Evolutionary conservation across 1,140 invertebrate genomes (phyloP).

Genomic region (Neotoxoptera formosana): DNA sequence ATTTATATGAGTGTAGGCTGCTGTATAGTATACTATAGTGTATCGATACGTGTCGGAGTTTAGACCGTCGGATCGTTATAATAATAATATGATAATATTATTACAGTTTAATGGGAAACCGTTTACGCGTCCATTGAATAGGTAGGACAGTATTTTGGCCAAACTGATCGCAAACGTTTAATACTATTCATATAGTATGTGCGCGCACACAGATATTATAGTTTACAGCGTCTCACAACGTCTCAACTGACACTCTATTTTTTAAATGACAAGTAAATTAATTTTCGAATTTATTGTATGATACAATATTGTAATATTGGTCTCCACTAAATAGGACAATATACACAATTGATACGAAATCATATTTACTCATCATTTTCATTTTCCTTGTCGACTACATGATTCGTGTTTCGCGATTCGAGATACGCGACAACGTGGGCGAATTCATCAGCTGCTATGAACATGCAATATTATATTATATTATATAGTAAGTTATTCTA

Average conservation of each 20-base stretch:
- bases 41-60: background rate
- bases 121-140: background rate
- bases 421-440: background rate
- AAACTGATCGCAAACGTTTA: background rate
- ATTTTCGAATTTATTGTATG: background rate
- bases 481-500: too few relatives aligned
- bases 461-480: too few relatives aligned
- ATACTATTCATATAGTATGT: background rate
- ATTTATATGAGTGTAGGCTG: background rate
- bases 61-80: background rate
- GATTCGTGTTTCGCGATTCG: too few relatives aligned
- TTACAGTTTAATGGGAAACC: background rate
- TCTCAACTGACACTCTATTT: background rate
- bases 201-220: background rate
- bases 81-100: constrained; percentile 11
- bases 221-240: background rate
- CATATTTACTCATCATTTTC: background rate
- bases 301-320: background rate
- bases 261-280: background rate
- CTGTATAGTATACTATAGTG: background rate
- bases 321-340: background rate
- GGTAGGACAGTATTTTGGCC: background rate
- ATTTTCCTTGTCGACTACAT: background rate
- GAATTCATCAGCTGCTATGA: background rate
- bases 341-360: background rate